Evolutionary conservation across 1,140 invertebrate species (phyloP).

Genomic region (Notospermus geniculatus): DNA sequence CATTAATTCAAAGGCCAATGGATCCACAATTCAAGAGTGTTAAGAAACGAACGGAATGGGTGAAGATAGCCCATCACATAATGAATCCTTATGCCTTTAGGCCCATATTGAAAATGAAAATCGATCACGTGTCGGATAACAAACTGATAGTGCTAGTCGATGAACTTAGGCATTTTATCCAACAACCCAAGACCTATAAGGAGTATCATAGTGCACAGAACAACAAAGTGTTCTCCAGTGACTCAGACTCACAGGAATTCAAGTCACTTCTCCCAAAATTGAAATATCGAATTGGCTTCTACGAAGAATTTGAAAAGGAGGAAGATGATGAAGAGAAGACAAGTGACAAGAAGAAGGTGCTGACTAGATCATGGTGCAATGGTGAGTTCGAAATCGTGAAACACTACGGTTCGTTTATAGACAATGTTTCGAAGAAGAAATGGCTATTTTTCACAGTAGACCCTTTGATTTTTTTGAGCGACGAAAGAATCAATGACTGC

Average conservation of each 20-base stretch:
- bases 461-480: slow-evolving; percentile 1
- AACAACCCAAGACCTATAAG: neutral
- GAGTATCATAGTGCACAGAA: neutral
- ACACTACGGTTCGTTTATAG: slow-evolving; percentile 6
- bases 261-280: slow-evolving; percentile 4
- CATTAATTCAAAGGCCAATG: neutral
- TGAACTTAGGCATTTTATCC: slow-evolving; percentile 6
- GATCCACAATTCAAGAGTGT: neutral
- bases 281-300: slow-evolving; percentile 4
- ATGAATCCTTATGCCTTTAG: slow-evolving; percentile 4
- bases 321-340: neutral
- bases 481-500: slow-evolving; percentile 3
- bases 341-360: too few species aligned
- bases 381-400: slow-evolving; percentile 9
- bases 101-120: slow-evolving; percentile 3
- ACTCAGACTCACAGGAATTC: neutral
- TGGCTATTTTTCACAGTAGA: slow-evolving; percentile 9
- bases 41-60: slow-evolving; percentile 4
- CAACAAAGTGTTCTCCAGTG: too few species aligned
- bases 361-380: slow-evolving; percentile 5
- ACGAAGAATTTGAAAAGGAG: slow-evolving; percentile 10
- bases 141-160: slow-evolving; percentile 7
- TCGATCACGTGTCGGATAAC: neutral
- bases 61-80: slow-evolving; percentile 6
- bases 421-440: slow-evolving; percentile 9